phyloP scores from a whole-genome alignment of 2,888 invertebrate genomes.

The Lasioglossum vierecki region DNA sequence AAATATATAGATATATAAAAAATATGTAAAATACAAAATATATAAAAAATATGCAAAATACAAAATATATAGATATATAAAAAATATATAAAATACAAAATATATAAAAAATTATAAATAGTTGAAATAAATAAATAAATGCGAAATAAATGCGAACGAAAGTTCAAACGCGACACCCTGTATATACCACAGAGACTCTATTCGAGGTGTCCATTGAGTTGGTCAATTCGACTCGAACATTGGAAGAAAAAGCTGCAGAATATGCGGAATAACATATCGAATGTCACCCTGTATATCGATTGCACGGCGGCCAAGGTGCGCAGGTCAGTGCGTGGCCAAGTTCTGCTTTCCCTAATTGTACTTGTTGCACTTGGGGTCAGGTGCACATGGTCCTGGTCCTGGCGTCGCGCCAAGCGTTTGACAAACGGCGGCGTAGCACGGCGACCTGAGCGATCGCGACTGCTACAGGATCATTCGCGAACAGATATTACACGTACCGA shows the following conservation, averaged over 20 bases:
- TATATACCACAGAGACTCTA: background rate
- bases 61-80: no score
- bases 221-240: background rate
- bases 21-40: no score
- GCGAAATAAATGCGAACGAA: no score
- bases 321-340: conserved; percentile 70
- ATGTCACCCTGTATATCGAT: conserved; percentile 56
- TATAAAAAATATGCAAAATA: no score
- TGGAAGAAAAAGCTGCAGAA: background rate
- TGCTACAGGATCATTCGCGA: background rate
- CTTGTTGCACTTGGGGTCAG: conserved; percentile 76
- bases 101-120: no score
- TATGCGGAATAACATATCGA: background rate
- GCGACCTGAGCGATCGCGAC: background rate
- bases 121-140: no score
- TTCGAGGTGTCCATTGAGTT: background rate
- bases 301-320: conserved; percentile 46
- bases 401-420: conserved; percentile 72
- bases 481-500: conserved; percentile 34
- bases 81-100: no score
- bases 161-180: background rate
- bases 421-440: conserved; percentile 64
- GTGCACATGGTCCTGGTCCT: conserved; percentile 62
- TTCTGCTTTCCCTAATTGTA: conserved; percentile 76
- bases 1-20: no score